Evolutionary conservation across 1,140 invertebrate genomes (phyloP).

Genomic region (Notospermus geniculatus): DNA sequence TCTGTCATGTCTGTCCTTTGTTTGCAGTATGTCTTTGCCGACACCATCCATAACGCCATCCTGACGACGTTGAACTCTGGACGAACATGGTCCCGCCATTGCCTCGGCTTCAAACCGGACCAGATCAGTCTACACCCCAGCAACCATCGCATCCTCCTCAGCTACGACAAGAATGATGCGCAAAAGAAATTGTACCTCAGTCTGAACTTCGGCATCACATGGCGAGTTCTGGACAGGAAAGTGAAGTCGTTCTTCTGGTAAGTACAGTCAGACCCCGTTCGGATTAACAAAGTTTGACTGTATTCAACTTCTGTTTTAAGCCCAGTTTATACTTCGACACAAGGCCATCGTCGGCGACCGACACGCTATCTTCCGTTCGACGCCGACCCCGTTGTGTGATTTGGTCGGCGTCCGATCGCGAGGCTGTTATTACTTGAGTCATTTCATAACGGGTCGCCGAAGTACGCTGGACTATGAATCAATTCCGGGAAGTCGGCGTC

Average conservation of each 20-base stretch:
- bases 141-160: slow-evolving; percentile 62
- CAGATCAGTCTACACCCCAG: slow-evolving; percentile 73
- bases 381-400: too few species aligned
- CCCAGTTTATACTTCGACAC: too few species aligned
- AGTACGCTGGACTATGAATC: too few species aligned
- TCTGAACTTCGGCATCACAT: slow-evolving; percentile 70
- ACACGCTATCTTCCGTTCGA: too few species aligned
- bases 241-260: slow-evolving; percentile 78
- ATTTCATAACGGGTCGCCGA: too few species aligned
- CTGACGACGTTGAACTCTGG: slow-evolving; percentile 77
- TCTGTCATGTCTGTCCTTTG: too few species aligned
- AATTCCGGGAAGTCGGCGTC: too few species aligned
- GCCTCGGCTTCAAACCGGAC: slow-evolving; percentile 71
- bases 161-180: slow-evolving; percentile 70
- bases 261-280: slow-evolving; percentile 13
- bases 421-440: too few species aligned
- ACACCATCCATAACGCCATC: slow-evolving; percentile 72
- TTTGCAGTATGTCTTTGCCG: slow-evolving; percentile 40
- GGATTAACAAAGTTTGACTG: too few species aligned
- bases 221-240: slow-evolving; percentile 66
- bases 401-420: too few species aligned
- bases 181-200: slow-evolving; percentile 73
- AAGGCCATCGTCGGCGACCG: too few species aligned
- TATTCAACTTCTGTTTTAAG: neutral
- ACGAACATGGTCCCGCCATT: slow-evolving; percentile 61